These are phyloP conservation scores for Eira barbara DNA, from an alignment of 2,113 vertebrate genomes.

Conservation along the genomic window DNA sequence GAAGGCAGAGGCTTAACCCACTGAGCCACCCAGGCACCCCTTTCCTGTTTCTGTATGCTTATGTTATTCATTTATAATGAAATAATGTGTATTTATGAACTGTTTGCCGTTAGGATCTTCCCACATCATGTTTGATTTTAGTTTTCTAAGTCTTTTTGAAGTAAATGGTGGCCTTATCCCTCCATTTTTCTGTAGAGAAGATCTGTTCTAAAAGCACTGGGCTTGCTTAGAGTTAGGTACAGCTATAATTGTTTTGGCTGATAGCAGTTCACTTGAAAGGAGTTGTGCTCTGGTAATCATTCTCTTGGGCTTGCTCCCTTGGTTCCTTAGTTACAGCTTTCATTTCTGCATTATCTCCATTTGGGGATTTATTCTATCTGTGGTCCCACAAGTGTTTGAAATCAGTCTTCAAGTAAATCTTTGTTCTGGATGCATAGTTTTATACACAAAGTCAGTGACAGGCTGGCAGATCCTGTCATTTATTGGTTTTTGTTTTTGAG, in stretches of 20 bases:
- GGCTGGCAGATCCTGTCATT: background rate
- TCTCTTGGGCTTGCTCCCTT: conserved; percentile 29
- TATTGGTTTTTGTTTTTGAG: background rate
- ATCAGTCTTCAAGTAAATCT: background rate
- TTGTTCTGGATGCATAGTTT: conserved; percentile 20
- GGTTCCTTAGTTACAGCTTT: conserved; percentile 44
- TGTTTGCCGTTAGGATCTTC: background rate
- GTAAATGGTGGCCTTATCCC: background rate
- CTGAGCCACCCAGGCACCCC: too few species aligned
- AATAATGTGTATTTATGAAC: background rate
- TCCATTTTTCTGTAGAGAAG: conserved; percentile 28
- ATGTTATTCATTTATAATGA: background rate
- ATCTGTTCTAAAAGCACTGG: background rate
- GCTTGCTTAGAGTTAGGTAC: background rate
- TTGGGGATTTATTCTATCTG: background rate
- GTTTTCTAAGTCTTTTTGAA: conserved; percentile 9
- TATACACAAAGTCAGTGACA: background rate
- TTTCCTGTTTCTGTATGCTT: background rate
- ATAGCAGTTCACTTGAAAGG: background rate
- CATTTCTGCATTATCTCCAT: background rate
- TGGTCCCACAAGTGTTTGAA: background rate
- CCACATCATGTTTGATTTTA: conserved; percentile 28
- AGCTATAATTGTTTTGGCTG: background rate
- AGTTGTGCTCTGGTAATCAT: background rate
- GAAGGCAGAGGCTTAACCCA: too few species aligned